Evolutionary conservation across 2,888 invertebrate species (phyloP).

Genomic region (Hirtodrosophila cameraria): DNA sequence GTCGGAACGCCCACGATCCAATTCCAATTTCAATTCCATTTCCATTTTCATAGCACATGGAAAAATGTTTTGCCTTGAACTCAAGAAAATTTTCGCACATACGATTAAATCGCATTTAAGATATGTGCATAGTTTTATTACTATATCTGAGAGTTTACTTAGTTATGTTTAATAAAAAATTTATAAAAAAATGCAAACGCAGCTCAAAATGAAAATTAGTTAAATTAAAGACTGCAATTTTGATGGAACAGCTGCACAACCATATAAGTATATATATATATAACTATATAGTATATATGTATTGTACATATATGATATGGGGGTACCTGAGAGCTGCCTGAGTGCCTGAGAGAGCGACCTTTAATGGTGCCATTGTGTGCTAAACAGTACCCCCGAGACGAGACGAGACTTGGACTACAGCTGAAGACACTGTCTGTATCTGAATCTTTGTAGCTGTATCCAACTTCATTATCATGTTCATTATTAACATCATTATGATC

Average conservation of each 20-base stretch:
- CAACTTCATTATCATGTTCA: conserved; percentile 10
- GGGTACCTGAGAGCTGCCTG: conserved; percentile 37
- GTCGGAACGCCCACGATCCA: conserved; percentile 17
- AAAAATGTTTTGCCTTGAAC: conserved; percentile 45
- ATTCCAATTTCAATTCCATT: conserved; percentile 24
- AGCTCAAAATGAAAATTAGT: conserved; percentile 66
- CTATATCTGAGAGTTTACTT: conserved; percentile 14
- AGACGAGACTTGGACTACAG: conserved; percentile 34
- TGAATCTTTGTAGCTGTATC: conserved; percentile 22
- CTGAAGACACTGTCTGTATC: conserved; percentile 40
- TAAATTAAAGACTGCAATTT: conserved; percentile 56
- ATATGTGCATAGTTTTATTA: conserved; percentile 59
- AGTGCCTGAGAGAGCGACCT: conserved; percentile 60
- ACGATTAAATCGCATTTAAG: conserved; percentile 39
- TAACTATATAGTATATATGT: background rate
- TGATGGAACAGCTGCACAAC: conserved; percentile 25
- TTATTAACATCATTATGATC: conserved; percentile 24
- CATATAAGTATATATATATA: background rate
- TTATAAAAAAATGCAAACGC: conserved; percentile 49
- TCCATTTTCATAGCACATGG: conserved; percentile 16
- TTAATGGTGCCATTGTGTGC: conserved; percentile 81
- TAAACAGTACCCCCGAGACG: conserved; percentile 74
- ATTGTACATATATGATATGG: conserved; percentile 11
- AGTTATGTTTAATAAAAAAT: conserved; percentile 15
- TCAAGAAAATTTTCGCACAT: conserved; percentile 59